phyloP scores from a whole-genome alignment of 2,113 vertebrate species.

The Aegithalos caudatus region DNA sequence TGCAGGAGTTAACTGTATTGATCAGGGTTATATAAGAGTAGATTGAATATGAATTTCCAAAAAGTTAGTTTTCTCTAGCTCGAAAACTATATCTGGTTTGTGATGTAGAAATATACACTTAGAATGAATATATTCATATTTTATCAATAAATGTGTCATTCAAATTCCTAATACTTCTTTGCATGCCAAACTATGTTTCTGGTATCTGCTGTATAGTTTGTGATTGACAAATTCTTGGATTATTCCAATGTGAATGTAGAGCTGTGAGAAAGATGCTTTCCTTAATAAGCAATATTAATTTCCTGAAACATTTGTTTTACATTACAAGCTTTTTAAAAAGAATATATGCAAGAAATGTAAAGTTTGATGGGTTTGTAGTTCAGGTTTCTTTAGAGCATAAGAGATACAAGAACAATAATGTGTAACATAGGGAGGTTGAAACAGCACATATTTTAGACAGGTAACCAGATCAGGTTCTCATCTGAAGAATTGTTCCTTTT shows the following conservation, averaged over 20 bases:
- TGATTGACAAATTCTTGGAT: conserved; percentile 63
- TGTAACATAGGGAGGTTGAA: background rate
- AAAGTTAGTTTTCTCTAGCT: background rate
- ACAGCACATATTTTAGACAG: background rate
- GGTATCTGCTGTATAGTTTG: conserved; percentile 59
- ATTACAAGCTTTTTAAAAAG: background rate
- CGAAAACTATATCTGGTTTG: background rate
- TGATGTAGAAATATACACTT: background rate
- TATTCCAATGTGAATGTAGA: conserved; percentile 63
- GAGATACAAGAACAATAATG: background rate
- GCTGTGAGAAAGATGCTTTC: conserved; percentile 36
- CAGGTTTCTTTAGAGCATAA: rapidly evolving
- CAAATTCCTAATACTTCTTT: conserved; percentile 17
- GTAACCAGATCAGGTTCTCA: background rate
- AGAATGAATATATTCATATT: background rate
- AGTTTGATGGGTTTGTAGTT: background rate
- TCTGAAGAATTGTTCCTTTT: background rate
- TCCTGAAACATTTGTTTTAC: background rate
- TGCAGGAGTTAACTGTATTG: background rate
- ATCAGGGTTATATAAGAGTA: background rate
- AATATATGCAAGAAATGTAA: background rate
- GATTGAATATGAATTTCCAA: background rate
- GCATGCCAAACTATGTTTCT: conserved; percentile 52
- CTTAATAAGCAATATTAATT: background rate
- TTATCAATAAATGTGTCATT: background rate